Conservation (phyloP, 1,140 invertebrate species). For the Latrodectus geometricus region DNA sequence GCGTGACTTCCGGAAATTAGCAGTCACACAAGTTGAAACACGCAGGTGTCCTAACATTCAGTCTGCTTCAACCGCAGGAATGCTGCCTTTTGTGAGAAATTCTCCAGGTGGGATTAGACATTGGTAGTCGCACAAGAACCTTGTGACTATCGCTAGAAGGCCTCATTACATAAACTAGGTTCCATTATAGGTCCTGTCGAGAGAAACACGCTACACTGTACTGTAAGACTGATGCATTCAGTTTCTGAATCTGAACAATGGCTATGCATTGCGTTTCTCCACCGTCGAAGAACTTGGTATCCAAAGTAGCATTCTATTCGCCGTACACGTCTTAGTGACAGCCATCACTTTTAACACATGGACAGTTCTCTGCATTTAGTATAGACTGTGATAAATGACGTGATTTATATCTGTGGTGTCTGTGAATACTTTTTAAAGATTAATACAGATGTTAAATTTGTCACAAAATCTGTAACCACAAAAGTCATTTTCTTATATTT, state of each 20-base stretch:
- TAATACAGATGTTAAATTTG: no score
- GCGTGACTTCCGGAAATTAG: conserved; percentile 51
- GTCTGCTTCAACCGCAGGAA: background rate
- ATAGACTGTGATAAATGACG: no score
- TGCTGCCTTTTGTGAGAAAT: conserved; percentile 52
- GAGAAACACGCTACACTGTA: conserved; percentile 20
- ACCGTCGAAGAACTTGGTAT: background rate
- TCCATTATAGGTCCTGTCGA: conserved; percentile 53
- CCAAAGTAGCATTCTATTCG: no score
- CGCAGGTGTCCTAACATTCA: conserved; percentile 29
- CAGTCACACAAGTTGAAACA: conserved; percentile 52
- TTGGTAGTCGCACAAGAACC: conserved; percentile 41
- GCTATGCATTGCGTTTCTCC: background rate
- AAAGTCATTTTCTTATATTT: no score
- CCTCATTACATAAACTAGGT: conserved; percentile 59
- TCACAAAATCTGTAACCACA: no score
- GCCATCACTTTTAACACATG: no score
- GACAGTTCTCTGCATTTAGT: no score
- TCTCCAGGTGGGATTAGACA: conserved; percentile 28
- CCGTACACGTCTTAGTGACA: no score
- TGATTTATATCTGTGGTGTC: no score
- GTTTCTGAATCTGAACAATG: conserved; percentile 3
- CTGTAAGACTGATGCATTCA: conserved; percentile 38
- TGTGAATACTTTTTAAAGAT: no score
- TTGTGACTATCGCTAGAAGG: conserved; percentile 36